Percentiles rank a stretch among this genome's conserved stretches.
phyloP scores from a whole-genome alignment of 2,888 invertebrate species.

The Troides aeacus region DNA sequence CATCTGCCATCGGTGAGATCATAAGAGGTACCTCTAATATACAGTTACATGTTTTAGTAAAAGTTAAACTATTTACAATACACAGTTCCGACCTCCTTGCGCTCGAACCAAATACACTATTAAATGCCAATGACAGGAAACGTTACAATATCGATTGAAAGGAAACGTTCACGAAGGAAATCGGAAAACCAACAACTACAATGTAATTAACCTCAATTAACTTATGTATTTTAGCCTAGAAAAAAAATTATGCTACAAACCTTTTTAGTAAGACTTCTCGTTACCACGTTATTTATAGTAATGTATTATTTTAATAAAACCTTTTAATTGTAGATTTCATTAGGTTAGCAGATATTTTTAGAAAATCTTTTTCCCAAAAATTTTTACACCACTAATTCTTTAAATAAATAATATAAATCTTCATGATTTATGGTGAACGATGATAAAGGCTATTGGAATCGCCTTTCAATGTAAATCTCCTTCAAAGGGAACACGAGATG shows the following conservation, averaged over 20 bases:
- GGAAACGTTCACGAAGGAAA: conserved; percentile 21
- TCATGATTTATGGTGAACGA: conserved; percentile 3
- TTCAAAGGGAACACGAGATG: conserved; percentile 1
- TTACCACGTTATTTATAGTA: background rate
- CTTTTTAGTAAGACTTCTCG: conserved; percentile 8
- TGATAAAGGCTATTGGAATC: conserved; percentile 4
- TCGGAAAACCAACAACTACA: conserved; percentile 21
- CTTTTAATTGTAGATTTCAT: background rate
- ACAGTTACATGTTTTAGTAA: conserved; percentile 20
- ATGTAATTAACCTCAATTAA: conserved; percentile 13
- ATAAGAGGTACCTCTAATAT: conserved; percentile 41
- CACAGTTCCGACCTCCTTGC: conserved; percentile 31
- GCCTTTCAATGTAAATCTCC: conserved; percentile 8
- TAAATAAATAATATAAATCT: background rate
- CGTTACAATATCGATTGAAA: conserved; percentile 10
- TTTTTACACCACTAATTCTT: no score
- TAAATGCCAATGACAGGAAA: conserved; percentile 27
- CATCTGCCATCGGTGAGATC: conserved; percentile 42
- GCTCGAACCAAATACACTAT: conserved; percentile 6
- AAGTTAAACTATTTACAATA: conserved; percentile 18
- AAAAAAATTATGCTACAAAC: conserved; percentile 23
- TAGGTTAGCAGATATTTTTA: no score
- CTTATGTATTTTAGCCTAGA: conserved; percentile 11
- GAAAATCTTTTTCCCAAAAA: no score
- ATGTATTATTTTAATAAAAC: conserved; percentile 1